Base-by-base conservation (phyloP, 2,888 invertebrate genomes). In the Chalcis sispes region DNA sequence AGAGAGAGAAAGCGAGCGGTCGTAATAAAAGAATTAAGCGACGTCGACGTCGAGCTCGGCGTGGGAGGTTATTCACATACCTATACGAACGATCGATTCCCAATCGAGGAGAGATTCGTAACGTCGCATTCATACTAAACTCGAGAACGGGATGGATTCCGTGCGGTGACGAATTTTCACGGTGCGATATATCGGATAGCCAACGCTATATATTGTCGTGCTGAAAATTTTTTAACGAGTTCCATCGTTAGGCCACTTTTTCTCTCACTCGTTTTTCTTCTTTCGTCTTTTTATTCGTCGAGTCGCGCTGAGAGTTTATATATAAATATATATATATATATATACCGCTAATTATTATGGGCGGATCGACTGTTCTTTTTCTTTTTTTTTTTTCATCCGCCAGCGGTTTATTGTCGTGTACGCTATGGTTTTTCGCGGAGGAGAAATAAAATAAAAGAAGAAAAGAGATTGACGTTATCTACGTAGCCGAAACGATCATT, bases 81-180 rank as follows among this genome's bases (percentile, higher is more conserved):
- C n/a, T n/a, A n/a, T n/a, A n/a, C n/a, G n/a, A n/a, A 13, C 54
- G 67, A 67, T 67, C 73, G 73, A 74, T 74, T 61, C 61, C 61
- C 67, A 54, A 62, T 67, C 50, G 8, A 1, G 15, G 48, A n/a
- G 13, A 59, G 7, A 20, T 27, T 61, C 36, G 20, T 27, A 27
- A 32, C 46, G 32, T 32, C n/a, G n/a, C n/a, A n/a, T n/a, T n/a
- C n/a, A n/a, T n/a, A n/a, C n/a, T n/a, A 36, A 36, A 36, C 10
- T 36, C 36, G n/a, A n/a, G n/a, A n/a, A n/a, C n/a, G n/a, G n/a
- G n/a, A n/a, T 42, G 15, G 15, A 42, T 42, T 42, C 15, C 8
- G 42, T 15, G 8, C 42, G 15, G 42, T 8, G 15, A 42, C 42
- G 4, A 18, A 36, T 20, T 29, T 52, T 27, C 29, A 3, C 18